A percentile compares a stretch with the other conserved stretches of the same genome.
Evolutionary conservation across 2,888 invertebrate species (phyloP).

Genomic region (Drosophila multiciliata): DNA sequence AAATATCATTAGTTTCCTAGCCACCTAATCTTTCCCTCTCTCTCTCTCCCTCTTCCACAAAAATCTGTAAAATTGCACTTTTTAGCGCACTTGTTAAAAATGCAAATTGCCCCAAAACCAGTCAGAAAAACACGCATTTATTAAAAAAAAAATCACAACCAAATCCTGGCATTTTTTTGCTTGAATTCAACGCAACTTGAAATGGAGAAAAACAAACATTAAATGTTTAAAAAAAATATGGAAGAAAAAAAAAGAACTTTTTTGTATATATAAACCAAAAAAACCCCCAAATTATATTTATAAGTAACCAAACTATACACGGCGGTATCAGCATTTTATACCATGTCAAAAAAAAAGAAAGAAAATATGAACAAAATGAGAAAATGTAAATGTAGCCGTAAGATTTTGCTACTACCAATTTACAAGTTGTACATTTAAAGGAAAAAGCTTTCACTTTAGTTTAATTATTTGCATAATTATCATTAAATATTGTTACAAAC

Average conservation of each 20-base stretch:
- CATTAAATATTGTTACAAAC: slow-evolving; percentile 75
- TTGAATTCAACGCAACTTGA: slow-evolving; percentile 27
- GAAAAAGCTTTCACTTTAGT: slow-evolving; percentile 79
- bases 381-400: slow-evolving; percentile 73
- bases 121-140: slow-evolving; percentile 2
- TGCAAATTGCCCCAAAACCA: slow-evolving; percentile 73
- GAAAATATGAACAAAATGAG: slow-evolving; percentile 22
- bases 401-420: slow-evolving; percentile 80
- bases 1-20: slow-evolving; percentile 8
- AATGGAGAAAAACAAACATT: slow-evolving; percentile 49
- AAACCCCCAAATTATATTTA: slow-evolving; percentile 53
- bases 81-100: slow-evolving; percentile 84
- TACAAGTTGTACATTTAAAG: slow-evolving; percentile 77
- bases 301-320: slow-evolving; percentile 55
- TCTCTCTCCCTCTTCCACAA: slow-evolving; percentile 4
- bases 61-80: slow-evolving; percentile 77
- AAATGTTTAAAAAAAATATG: slow-evolving; percentile 60
- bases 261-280: slow-evolving; percentile 68
- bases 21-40: background rate
- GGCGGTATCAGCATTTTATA: slow-evolving; percentile 70
- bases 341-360: slow-evolving; percentile 42
- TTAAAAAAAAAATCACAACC: background rate
- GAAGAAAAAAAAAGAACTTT: slow-evolving; percentile 16
- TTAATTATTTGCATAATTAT: slow-evolving; percentile 77
- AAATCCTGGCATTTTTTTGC: slow-evolving; percentile 18